Percentiles rank a stretch among this genome's conserved stretches.
phyloP scores from a whole-genome alignment of 2,888 invertebrate species.

The Ypsolopha sequella region DNA sequence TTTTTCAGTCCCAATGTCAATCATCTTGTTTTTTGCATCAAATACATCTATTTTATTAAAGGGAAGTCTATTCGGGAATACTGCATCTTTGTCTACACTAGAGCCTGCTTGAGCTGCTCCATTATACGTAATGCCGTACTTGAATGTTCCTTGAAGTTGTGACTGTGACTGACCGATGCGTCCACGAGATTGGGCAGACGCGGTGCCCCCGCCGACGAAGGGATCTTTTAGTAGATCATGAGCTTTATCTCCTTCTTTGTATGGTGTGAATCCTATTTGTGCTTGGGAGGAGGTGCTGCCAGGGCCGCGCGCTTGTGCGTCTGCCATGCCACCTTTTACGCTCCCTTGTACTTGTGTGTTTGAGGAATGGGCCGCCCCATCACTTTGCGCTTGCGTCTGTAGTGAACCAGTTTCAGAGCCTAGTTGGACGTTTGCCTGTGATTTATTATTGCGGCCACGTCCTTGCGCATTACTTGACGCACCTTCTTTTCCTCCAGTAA shows the following conservation, averaged over 20 bases:
- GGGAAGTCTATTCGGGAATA: slow-evolving; percentile 47
- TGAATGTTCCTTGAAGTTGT: slow-evolving; percentile 85
- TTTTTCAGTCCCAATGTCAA: slow-evolving; percentile 11
- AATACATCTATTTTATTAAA: slow-evolving; percentile 58
- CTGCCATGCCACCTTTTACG: slow-evolving; percentile 85
- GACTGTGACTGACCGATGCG: slow-evolving; percentile 85
- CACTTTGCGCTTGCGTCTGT: slow-evolving; percentile 80
- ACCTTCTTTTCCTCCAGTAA: slow-evolving; percentile 80
- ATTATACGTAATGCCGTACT: slow-evolving; percentile 80
- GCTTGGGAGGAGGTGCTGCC: slow-evolving; percentile 90
- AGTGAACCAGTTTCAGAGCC: slow-evolving; percentile 83
- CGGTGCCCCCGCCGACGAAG: slow-evolving; percentile 81
- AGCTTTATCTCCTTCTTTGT: slow-evolving; percentile 71
- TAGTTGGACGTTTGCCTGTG: slow-evolving; percentile 82
- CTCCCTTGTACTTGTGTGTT: slow-evolving; percentile 85
- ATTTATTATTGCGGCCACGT: slow-evolving; percentile 78
- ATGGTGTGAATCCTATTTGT: slow-evolving; percentile 87
- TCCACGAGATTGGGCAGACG: slow-evolving; percentile 83
- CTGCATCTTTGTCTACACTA: slow-evolving; percentile 72
- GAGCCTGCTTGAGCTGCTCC: slow-evolving; percentile 89
- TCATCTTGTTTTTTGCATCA: slow-evolving; percentile 49
- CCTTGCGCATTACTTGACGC: slow-evolving; percentile 83
- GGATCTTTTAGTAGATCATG: slow-evolving; percentile 64
- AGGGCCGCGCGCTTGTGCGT: slow-evolving; percentile 87
- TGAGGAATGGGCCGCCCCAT: slow-evolving; percentile 81